Percentiles rank a stretch among this genome's conserved stretches.
Conservation (phyloP, 2,797 vertebrate genomes). For the Scleropages formosus region DNA sequence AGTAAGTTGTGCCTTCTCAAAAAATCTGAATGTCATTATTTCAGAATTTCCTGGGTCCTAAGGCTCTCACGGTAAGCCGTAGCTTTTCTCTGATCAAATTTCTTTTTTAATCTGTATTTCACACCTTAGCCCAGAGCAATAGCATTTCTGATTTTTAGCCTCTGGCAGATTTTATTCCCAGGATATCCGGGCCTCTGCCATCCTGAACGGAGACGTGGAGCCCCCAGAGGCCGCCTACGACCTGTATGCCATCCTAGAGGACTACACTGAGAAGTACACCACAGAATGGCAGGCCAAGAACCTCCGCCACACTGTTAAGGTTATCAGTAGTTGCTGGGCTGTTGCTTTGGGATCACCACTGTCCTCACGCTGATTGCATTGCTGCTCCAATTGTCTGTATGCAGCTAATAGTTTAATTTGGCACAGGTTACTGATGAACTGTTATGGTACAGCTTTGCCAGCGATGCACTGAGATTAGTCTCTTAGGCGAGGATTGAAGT, state of each 20-base stretch:
- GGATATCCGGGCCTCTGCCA: slow-evolving; percentile 84
- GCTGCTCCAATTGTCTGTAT: too few species aligned
- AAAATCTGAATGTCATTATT: too few species aligned
- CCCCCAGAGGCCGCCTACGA: slow-evolving; percentile 76
- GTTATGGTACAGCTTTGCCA: too few species aligned
- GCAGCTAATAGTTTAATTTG: too few species aligned
- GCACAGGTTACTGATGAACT: too few species aligned
- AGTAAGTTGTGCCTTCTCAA: slow-evolving; percentile 66
- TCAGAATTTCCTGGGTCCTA: too few species aligned
- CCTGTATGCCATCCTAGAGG: slow-evolving; percentile 80
- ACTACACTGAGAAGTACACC: slow-evolving; percentile 81
- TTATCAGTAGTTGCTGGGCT: slow-evolving; percentile 25
- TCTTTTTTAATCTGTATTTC: neutral
- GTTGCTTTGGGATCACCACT: too few species aligned
- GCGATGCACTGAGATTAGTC: too few species aligned
- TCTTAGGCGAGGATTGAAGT: too few species aligned
- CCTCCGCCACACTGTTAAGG: slow-evolving; percentile 54
- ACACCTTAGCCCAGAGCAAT: neutral
- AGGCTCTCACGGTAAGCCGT: too few species aligned
- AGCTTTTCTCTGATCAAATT: too few species aligned
- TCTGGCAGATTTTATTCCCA: slow-evolving; percentile 81
- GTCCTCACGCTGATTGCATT: too few species aligned
- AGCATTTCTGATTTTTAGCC: neutral
- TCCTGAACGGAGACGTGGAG: slow-evolving; percentile 84
- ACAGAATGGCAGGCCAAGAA: slow-evolving; percentile 69